phyloP scores from a whole-genome alignment of 1,140 invertebrate species.

The Drosophila sucinea region DNA sequence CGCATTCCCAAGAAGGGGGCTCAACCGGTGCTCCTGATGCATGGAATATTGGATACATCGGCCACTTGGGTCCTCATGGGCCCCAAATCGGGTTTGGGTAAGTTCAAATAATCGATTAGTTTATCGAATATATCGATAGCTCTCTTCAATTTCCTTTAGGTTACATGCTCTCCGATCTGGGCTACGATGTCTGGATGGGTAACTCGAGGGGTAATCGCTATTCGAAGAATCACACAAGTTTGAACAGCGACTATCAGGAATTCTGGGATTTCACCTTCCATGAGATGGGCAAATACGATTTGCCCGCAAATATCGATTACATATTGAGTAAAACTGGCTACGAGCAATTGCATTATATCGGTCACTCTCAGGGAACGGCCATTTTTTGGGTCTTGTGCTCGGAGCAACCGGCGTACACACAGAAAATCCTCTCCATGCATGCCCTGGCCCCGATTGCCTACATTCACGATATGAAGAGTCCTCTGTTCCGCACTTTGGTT shows the following conservation, averaged over 20 bases:
- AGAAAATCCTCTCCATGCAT: constrained; percentile 87
- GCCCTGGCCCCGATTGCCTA: constrained; percentile 88
- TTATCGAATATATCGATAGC: neutral
- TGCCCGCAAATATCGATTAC: constrained; percentile 90
- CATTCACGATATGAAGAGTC: constrained; percentile 85
- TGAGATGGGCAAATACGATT: constrained; percentile 90
- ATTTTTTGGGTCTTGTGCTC: constrained; percentile 87
- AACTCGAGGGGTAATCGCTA: constrained; percentile 89
- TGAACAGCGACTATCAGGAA: constrained; percentile 85
- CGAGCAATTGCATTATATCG: constrained; percentile 87
- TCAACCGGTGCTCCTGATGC: constrained; percentile 85
- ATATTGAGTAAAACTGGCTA: constrained; percentile 86
- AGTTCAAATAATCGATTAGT: constrained; percentile 12
- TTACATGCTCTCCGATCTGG: constrained; percentile 79
- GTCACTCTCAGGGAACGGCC: constrained; percentile 88
- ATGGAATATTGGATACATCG: constrained; percentile 89
- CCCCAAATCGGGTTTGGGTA: constrained; percentile 86
- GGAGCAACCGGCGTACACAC: constrained; percentile 86
- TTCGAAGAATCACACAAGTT: constrained; percentile 85
- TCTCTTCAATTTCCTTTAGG: constrained; percentile 71
- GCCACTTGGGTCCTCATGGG: constrained; percentile 89
- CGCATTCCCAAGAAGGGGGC: constrained; percentile 83
- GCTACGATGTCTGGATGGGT: constrained; percentile 91
- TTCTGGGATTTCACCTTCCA: constrained; percentile 93
- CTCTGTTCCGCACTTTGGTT: constrained; percentile 81